A percentile compares a stretch with the other conserved stretches of the same genome.
Conservation (phyloP, 1,140 invertebrate species). For the Atopsyche davidsoni region DNA sequence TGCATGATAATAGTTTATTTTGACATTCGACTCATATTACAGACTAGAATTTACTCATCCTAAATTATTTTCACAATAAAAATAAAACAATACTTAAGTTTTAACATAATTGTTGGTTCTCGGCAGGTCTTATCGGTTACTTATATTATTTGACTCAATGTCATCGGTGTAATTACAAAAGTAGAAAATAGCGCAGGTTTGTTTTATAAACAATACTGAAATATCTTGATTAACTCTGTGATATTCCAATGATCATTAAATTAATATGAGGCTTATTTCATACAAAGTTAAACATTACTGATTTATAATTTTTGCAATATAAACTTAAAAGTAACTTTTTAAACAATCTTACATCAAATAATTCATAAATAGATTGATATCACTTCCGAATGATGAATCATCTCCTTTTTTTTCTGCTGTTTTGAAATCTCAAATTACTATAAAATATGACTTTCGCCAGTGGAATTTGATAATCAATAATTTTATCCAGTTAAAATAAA, state of each 20-base stretch:
- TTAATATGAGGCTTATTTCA: not conserved
- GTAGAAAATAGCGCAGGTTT: slow-evolving; percentile 9
- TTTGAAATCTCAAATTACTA: slow-evolving; percentile 7
- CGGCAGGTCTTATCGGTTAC: too few species aligned
- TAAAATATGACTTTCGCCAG: not conserved
- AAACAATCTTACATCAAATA: not conserved
- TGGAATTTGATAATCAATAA: slow-evolving; percentile 7
- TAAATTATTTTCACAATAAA: slow-evolving; percentile 28
- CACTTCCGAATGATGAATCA: too few species aligned
- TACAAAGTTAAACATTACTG: not conserved
- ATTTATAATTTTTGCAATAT: not conserved
- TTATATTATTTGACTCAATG: too few species aligned
- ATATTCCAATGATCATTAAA: slow-evolving; percentile 1
- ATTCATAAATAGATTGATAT: slow-evolving; percentile 1
- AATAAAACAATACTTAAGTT: slow-evolving; percentile 23
- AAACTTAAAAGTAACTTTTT: not conserved
- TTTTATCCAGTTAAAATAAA: slow-evolving; percentile 17
- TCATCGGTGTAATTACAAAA: too few species aligned
- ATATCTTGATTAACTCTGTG: not conserved
- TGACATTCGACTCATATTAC: slow-evolving; percentile 19
- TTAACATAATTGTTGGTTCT: too few species aligned
- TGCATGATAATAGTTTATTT: slow-evolving; percentile 12
- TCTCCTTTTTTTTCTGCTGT: too few species aligned
- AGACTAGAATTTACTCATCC: slow-evolving; percentile 32
- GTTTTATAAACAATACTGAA: not conserved